These are phyloP conservation scores for Rissa tridactyla DNA, from an alignment of 2,113 vertebrate genomes.

Conservation along the genomic window DNA sequence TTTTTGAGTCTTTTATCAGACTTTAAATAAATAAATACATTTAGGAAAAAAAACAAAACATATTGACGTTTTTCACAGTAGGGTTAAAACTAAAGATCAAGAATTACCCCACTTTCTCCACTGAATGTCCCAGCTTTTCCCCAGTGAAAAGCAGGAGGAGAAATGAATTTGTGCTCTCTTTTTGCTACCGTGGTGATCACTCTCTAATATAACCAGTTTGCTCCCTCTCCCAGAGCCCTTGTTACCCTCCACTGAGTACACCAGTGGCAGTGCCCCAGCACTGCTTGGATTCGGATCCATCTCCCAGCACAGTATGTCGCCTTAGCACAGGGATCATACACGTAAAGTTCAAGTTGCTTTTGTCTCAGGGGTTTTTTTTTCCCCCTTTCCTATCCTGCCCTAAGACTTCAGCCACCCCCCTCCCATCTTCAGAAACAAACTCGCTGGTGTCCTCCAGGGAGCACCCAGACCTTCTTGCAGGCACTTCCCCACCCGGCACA, in stretches of 20 bases:
- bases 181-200: neutral
- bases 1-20: neutral
- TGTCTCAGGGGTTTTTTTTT: accelerated
- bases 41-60: neutral
- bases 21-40: neutral
- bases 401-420: neutral
- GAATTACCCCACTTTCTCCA: neutral
- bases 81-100: neutral
- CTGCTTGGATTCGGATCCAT: neutral
- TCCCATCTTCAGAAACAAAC: neutral
- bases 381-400: neutral
- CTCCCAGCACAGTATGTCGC: neutral
- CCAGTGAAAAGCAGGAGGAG: neutral
- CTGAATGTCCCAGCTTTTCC: neutral
- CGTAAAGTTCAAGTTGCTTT: neutral
- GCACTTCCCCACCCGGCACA: accelerated
- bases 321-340: accelerated
- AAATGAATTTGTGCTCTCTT: neutral
- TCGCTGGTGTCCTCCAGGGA: neutral
- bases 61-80: neutral
- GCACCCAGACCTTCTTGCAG: neutral
- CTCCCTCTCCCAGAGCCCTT: neutral
- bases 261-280: neutral
- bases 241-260: neutral
- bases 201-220: neutral